A percentile compares a stretch with the other conserved stretches of the same genome.
These are phyloP conservation scores for Notospermus geniculatus DNA, from an alignment of 1,140 invertebrate species.

Conservation along the genomic window DNA sequence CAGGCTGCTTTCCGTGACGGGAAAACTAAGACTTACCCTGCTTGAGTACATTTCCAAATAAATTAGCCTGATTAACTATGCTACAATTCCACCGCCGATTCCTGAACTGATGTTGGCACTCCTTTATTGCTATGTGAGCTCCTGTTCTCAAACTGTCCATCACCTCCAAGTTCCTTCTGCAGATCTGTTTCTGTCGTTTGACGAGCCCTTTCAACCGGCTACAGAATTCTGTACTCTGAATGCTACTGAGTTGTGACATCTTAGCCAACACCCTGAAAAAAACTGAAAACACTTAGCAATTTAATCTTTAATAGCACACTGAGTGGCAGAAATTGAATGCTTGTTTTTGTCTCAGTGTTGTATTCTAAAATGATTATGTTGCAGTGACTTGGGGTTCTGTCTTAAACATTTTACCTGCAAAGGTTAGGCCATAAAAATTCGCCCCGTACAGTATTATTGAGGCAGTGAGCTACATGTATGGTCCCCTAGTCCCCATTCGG, in stretches of 20 bases:
- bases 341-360: too few relatives aligned
- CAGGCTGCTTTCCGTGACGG: too few relatives aligned
- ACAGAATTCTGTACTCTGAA: constrained; percentile 38
- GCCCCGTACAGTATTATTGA: too few relatives aligned
- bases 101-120: constrained; percentile 94
- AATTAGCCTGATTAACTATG: constrained; percentile 37
- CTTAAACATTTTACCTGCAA: too few relatives aligned
- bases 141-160: constrained; percentile 70
- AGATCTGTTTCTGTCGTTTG: constrained; percentile 49
- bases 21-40: constrained; percentile 37
- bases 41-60: constrained; percentile 51
- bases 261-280: constrained; percentile 41
- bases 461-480: too few relatives aligned
- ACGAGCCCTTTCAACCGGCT: constrained; percentile 41
- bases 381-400: too few relatives aligned
- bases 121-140: constrained; percentile 82
- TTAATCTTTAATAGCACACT: too few relatives aligned
- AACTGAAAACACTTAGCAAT: too few relatives aligned
- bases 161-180: constrained; percentile 45
- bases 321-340: too few relatives aligned
- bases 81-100: constrained; percentile 96
- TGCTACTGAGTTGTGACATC: constrained; percentile 38
- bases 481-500: too few relatives aligned
- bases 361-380: too few relatives aligned
- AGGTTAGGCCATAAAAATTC: too few relatives aligned